Percentiles rank a stretch among this genome's conserved stretches.
Evolutionary conservation across 1,140 invertebrate species (phyloP).

Genomic region (Zaprionus nigranus): DNA sequence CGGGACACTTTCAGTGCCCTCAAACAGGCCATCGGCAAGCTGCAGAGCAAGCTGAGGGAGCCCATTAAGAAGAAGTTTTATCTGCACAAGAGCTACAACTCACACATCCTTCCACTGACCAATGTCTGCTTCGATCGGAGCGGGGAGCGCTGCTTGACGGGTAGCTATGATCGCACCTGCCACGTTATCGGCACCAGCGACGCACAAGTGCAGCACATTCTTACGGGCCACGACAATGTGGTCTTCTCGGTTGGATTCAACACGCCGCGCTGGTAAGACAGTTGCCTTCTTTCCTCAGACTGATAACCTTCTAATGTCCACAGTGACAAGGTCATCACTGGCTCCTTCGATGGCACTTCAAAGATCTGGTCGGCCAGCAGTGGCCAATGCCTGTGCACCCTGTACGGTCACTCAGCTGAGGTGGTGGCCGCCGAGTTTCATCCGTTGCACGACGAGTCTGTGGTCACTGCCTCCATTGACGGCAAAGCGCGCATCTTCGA

Average conservation of each 20-base stretch:
- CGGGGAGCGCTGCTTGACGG: conserved; percentile 91
- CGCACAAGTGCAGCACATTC: conserved; percentile 89
- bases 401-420: conserved; percentile 90
- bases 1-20: conserved; percentile 75
- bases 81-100: conserved; percentile 88
- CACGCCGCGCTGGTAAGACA: conserved; percentile 89
- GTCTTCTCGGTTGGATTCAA: conserved; percentile 92
- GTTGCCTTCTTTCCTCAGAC: neutral
- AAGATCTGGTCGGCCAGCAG: conserved; percentile 88
- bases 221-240: conserved; percentile 91
- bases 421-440: conserved; percentile 90
- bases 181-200: conserved; percentile 91
- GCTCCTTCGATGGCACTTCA: conserved; percentile 92
- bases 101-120: conserved; percentile 91
- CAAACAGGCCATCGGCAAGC: conserved; percentile 84
- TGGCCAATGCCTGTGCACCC: conserved; percentile 88
- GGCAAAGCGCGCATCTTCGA: conserved; percentile 90
- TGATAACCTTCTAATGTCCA: too few relatives aligned
- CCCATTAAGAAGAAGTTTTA: conserved; percentile 87
- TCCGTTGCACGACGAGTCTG: conserved; percentile 86
- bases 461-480: conserved; percentile 92
- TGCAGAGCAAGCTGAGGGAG: conserved; percentile 85
- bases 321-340: conserved; percentile 91
- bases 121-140: conserved; percentile 91
- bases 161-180: conserved; percentile 94